Evolutionary conservation across 2,888 invertebrate genomes (phyloP).

Genomic region (Elaeidobius kamerunicus): DNA sequence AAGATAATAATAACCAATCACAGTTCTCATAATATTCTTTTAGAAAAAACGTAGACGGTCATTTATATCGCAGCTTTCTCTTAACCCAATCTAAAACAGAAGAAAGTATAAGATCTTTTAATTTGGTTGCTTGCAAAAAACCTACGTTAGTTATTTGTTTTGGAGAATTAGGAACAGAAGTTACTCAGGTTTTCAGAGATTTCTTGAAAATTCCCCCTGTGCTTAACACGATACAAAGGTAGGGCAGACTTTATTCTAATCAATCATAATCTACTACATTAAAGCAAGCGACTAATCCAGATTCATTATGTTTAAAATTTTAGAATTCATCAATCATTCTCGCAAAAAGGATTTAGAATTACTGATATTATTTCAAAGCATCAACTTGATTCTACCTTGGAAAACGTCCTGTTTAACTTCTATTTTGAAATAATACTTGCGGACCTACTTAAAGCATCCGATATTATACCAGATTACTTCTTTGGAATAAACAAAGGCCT

Average conservation of each 20-base stretch:
- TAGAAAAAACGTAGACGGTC: constrained; percentile 22
- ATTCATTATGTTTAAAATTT: constrained; percentile 49
- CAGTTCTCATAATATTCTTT: no score
- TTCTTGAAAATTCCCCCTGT: constrained; percentile 74
- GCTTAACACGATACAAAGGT: constrained; percentile 66
- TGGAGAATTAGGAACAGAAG: constrained; percentile 89
- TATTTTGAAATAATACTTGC: constrained; percentile 58
- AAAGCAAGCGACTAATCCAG: background rate
- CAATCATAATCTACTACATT: no score
- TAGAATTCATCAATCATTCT: constrained; percentile 62
- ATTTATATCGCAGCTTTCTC: constrained; percentile 64
- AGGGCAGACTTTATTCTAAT: background rate
- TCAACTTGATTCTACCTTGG: background rate
- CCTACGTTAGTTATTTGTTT: constrained; percentile 58
- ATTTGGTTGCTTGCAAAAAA: background rate
- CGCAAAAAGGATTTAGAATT: constrained; percentile 13
- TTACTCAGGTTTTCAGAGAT: constrained; percentile 77
- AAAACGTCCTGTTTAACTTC: constrained; percentile 27
- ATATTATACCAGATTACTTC: constrained; percentile 37
- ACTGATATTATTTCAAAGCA: constrained; percentile 6
- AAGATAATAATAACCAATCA: no score
- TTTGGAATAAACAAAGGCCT: constrained; percentile 53
- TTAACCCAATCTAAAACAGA: constrained; percentile 49
- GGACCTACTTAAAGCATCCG: constrained; percentile 53
- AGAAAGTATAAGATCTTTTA: constrained; percentile 29